phyloP scores from a whole-genome alignment of 1,140 invertebrate genomes.

The Andrena cerasifolii region DNA sequence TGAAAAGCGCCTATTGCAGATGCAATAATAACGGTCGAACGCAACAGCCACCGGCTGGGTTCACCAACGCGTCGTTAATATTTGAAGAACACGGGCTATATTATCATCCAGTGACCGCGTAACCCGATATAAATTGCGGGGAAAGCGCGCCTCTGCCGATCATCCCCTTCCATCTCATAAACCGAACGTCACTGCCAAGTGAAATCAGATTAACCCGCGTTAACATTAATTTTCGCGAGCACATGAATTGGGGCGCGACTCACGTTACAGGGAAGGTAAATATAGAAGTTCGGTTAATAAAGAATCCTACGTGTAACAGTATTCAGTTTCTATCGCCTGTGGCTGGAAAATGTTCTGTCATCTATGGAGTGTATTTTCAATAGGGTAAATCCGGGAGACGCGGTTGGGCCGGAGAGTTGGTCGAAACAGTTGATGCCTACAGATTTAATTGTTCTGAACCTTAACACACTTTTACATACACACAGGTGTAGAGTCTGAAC shows the following conservation, averaged over 20 bases:
- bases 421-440: too few relatives aligned
- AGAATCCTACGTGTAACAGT: too few relatives aligned
- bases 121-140: slow-evolving; percentile 1
- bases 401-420: too few relatives aligned
- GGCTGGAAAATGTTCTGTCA: too few relatives aligned
- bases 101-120: slow-evolving; percentile 18
- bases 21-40: slow-evolving; percentile 10
- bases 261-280: neutral
- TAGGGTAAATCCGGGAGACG: too few relatives aligned
- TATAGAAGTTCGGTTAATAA: too few relatives aligned
- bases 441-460: too few relatives aligned
- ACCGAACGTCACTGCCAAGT: neutral
- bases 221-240: neutral
- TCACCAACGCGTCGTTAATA: neutral
- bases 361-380: too few relatives aligned
- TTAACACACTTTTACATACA: too few relatives aligned
- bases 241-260: neutral
- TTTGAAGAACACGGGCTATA: slow-evolving; percentile 12
- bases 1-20: slow-evolving; percentile 15
- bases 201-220: neutral
- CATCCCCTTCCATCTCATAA: neutral
- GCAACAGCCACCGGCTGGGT: neutral
- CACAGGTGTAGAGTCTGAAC: too few relatives aligned
- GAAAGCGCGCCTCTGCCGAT: neutral
- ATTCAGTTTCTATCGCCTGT: too few relatives aligned